Conservation (phyloP, 2,113 vertebrate genomes). For the Daubentonia madagascariensis region DNA sequence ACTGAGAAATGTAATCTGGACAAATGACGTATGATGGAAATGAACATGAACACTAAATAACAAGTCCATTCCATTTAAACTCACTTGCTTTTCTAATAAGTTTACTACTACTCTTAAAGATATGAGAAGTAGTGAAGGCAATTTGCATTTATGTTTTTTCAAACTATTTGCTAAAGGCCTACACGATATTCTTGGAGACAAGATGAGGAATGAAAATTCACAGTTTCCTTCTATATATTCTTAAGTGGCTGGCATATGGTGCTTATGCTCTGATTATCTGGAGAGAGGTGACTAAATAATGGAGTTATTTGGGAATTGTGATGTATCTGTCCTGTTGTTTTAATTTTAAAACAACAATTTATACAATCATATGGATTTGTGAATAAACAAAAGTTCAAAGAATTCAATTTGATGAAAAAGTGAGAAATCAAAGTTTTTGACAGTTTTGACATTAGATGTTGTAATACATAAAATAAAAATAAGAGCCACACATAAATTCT, state of each 20-base stretch:
- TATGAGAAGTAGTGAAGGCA: background rate
- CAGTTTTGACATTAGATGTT: background rate
- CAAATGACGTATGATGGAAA: background rate
- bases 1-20: background rate
- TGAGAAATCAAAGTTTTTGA: background rate
- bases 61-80: background rate
- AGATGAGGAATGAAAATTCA: background rate
- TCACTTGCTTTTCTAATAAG: background rate
- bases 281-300: slow-evolving; percentile 20
- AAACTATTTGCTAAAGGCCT: background rate
- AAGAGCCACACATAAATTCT: slow-evolving; percentile 5
- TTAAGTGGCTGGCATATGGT: background rate
- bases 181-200: background rate
- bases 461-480: slow-evolving; percentile 60
- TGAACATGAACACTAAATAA: background rate
- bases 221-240: background rate
- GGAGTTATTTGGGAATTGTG: background rate
- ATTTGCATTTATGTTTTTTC: background rate
- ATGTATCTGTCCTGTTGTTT: background rate
- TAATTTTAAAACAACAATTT: background rate
- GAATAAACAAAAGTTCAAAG: background rate
- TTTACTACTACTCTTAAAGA: background rate
- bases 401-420: background rate
- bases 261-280: background rate
- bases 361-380: background rate